A percentile compares a stretch with the other conserved stretches of the same genome.
phyloP scores from a whole-genome alignment of 2,888 invertebrate species.

The Pseudoips prasinana region DNA sequence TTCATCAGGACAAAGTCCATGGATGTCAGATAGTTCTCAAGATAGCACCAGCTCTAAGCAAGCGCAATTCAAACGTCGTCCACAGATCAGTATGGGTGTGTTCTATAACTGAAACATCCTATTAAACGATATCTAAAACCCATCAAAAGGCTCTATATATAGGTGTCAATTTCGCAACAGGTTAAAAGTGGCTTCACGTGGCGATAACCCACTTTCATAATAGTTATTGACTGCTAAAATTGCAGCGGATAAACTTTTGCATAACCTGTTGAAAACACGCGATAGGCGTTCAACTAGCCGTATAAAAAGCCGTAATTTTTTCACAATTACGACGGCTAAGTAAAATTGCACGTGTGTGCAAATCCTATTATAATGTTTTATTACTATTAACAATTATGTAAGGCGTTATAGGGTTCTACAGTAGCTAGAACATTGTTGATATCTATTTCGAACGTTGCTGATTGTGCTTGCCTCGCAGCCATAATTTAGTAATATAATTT shows the following conservation, averaged over 20 bases:
- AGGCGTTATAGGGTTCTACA: too few species aligned
- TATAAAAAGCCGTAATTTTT: slow-evolving; percentile 1
- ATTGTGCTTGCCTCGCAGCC: slow-evolving; percentile 29
- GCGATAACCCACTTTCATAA: slow-evolving; percentile 1
- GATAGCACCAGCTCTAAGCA: slow-evolving; percentile 69
- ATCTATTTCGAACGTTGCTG: slow-evolving; percentile 14
- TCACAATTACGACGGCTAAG: slow-evolving; percentile 1
- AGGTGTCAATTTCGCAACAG: too few species aligned
- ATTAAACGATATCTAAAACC: too few species aligned
- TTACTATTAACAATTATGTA: too few species aligned
- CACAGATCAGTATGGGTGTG: slow-evolving; percentile 75
- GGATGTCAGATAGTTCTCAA: slow-evolving; percentile 76
- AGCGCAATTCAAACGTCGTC: slow-evolving; percentile 67
- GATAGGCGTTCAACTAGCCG: slow-evolving; percentile 1
- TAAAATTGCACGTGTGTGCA: slow-evolving; percentile 4
- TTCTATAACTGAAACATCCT: slow-evolving; percentile 57
- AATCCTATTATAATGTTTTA: too few species aligned
- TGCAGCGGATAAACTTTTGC: slow-evolving; percentile 9
- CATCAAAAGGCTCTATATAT: too few species aligned
- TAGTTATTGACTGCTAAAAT: slow-evolving; percentile 8
- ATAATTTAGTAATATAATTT: slow-evolving; percentile 21
- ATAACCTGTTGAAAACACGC: slow-evolving; percentile 9
- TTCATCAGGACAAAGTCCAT: slow-evolving; percentile 66
- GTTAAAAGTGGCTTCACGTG: too few species aligned
- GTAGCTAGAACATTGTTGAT: slow-evolving; percentile 5